Conservation (phyloP, 2,888 invertebrate genomes). For the Bellardia pandia region DNA sequence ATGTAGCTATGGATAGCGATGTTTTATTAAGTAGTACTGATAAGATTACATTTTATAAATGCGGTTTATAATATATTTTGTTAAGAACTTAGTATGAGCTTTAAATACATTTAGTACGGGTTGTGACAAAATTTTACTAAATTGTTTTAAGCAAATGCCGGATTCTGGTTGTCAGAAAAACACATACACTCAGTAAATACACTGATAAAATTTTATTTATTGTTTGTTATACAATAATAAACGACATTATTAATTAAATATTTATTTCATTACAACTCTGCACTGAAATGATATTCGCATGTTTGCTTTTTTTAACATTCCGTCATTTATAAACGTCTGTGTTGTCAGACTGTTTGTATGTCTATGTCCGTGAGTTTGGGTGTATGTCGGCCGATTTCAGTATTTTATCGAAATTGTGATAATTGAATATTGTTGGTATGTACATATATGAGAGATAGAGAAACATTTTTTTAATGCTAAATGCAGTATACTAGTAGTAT, state of each 20-base stretch:
- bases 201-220: background rate
- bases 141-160: background rate
- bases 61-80: background rate
- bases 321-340: no score
- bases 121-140: no score
- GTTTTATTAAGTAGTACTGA: conserved; percentile 4
- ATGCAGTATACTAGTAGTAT: background rate
- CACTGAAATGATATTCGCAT: background rate
- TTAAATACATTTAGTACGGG: background rate
- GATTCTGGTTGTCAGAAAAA: background rate
- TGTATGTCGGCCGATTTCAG: background rate
- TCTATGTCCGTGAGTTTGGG: no score
- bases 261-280: conserved; percentile 7
- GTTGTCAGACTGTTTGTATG: no score
- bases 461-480: background rate
- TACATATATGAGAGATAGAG: background rate
- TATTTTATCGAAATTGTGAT: conserved; percentile 36
- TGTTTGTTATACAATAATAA: background rate
- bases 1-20: no score
- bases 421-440: background rate
- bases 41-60: conserved; percentile 35
- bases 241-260: conserved; percentile 14
- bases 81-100: background rate
- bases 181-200: background rate
- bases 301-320: no score